Base-by-base conservation (phyloP, 2,888 invertebrate genomes). In the Ischnura elegans region DNA sequence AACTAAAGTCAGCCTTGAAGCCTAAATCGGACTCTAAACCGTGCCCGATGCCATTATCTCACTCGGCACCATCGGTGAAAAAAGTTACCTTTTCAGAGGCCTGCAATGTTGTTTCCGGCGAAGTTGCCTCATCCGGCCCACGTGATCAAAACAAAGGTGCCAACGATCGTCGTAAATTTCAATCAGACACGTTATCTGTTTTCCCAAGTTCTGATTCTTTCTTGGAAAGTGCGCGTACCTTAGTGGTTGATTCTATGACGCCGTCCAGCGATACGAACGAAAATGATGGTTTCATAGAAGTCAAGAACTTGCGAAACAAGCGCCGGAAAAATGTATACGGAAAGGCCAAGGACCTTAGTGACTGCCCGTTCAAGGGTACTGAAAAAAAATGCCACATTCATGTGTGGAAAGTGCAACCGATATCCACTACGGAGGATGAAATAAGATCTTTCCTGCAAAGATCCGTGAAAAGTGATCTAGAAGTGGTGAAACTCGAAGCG, bases 401-500 rank as follows among this genome's bases (percentile, higher is more conserved):
- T 76, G 29, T 29, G 36, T 76, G 66, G 66, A 76, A 76, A 76
- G 66, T 76, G 6, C 66, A 76, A 76, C 66, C 29, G 66, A 76
- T 76, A 36, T 29, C 29, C 29, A 76, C 66, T 76, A 76, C 66
- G 66, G 66, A 76, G 66, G 66, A 76, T 76, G 66, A 76, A 76
- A 76, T 76, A 76, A n/a, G 66, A 29, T 29, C 29, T 29, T 76
- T 29, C 29, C 29, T 76, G 66, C 29, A 36, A 29, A 76, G 66
- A 76, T 76, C 66, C 29, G 66, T 76, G 66, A 76, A 76, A 36
- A 76, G 66, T 76, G 66, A 76, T 36, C 13, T 76, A 76, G 66
- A 76, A 76, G 66, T 76, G 66, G 66, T 76, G 66, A 76, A 76
- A 29, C 66, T 76, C 66, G 29, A 36, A 76, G 66, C 66, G n/a